Evolutionary conservation across 1,140 invertebrate species (phyloP).

Genomic region (Leptoteleia sp.): DNA sequence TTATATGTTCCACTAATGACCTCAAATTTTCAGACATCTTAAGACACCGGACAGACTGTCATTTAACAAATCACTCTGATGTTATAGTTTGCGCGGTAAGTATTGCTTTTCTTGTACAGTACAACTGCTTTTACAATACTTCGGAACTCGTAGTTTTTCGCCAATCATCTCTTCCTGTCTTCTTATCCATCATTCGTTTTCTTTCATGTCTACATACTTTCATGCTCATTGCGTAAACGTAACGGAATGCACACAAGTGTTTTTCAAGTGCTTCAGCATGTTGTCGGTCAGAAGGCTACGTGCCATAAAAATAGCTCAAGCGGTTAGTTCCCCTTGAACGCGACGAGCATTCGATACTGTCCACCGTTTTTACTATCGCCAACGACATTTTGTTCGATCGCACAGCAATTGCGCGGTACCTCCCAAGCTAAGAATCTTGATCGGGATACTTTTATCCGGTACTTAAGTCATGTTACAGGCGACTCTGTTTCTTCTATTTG

Average conservation of each 20-base stretch:
- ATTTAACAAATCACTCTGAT: constrained; percentile 22
- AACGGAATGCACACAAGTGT: constrained; percentile 80
- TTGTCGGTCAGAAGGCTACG: constrained; percentile 77
- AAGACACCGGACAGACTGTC: constrained; percentile 7
- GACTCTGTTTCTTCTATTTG: constrained; percentile 23
- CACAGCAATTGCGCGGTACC: constrained; percentile 55
- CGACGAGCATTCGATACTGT: constrained; percentile 68
- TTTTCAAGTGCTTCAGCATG: constrained; percentile 81
- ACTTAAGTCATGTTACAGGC: constrained; percentile 13
- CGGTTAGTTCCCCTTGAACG: constrained; percentile 72
- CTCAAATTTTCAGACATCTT: constrained; percentile 16
- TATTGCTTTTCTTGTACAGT: constrained; percentile 42
- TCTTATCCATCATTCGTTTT: constrained; percentile 49
- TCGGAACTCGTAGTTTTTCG: constrained; percentile 55
- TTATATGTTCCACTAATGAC: constrained; percentile 9
- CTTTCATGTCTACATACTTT: constrained; percentile 61
- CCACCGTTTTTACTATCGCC: constrained; percentile 66
- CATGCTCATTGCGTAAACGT: constrained; percentile 76
- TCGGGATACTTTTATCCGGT: constrained; percentile 36
- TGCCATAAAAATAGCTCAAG: constrained; percentile 81
- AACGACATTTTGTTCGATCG: constrained; percentile 57
- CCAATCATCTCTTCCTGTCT: constrained; percentile 57
- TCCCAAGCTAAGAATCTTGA: constrained; percentile 56
- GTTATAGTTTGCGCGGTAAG: constrained; percentile 28
- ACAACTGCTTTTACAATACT: constrained; percentile 49